These are phyloP conservation scores for Heliocidaris tuberculata DNA, from an alignment of 35 echinoderm and acorn worm species.

Conservation along the genomic window DNA sequence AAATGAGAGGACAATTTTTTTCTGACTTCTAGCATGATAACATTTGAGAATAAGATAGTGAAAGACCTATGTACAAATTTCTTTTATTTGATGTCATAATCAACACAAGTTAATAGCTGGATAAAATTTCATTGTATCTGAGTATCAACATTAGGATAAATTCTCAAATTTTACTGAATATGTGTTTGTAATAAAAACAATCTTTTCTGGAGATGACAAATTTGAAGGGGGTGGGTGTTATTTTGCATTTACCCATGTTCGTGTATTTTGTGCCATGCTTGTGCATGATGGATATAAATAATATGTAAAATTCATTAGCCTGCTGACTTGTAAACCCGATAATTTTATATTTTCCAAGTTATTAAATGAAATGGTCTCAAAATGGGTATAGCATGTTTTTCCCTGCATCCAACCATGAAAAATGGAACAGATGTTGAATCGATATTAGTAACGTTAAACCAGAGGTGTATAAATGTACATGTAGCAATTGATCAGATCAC, in stretches of 20 bases:
- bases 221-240: background rate
- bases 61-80: background rate
- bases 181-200: no score
- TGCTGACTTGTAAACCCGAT: background rate
- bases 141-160: background rate
- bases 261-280: background rate
- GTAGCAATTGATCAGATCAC: background rate
- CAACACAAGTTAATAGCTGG: background rate
- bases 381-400: background rate
- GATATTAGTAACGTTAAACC: background rate
- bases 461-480: background rate
- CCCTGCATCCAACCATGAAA: background rate
- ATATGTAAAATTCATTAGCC: background rate
- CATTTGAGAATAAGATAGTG: background rate
- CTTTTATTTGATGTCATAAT: background rate
- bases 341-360: background rate
- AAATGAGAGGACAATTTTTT: no score
- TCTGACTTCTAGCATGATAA: no score
- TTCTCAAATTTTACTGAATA: no score
- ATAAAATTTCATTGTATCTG: background rate
- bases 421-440: background rate
- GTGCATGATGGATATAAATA: background rate
- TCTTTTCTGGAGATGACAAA: background rate
- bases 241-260: background rate
- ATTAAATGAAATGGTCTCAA: background rate